Conservation (phyloP, 1,140 invertebrate genomes). For the Drosophila subobscura region DNA sequence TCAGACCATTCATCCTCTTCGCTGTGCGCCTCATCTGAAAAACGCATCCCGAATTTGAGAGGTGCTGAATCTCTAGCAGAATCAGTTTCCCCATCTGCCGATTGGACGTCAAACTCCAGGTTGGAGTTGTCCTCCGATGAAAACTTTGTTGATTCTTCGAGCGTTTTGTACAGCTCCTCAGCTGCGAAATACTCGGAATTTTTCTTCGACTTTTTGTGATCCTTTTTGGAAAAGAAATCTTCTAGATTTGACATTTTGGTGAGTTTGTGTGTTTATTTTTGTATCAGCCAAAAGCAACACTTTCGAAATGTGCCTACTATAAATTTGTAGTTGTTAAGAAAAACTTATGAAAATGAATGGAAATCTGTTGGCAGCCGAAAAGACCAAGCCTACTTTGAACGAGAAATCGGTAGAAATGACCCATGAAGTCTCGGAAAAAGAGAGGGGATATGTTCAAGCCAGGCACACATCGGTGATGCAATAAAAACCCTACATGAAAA, state of each 20-base stretch:
- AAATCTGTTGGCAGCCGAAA: too few species aligned
- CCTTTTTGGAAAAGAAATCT: constrained; percentile 73
- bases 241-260: constrained; percentile 58
- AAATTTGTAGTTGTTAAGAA: neutral
- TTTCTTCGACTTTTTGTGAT: constrained; percentile 61
- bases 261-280: neutral
- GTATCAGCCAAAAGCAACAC: constrained; percentile 13
- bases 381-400: too few species aligned
- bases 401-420: too few species aligned
- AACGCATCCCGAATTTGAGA: constrained; percentile 41
- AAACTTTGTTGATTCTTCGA: constrained; percentile 52
- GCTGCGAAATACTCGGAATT: constrained; percentile 59
- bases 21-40: constrained; percentile 18
- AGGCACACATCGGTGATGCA: too few species aligned
- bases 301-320: constrained; percentile 25
- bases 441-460: too few species aligned
- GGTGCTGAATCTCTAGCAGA: neutral
- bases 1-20: constrained; percentile 64
- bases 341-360: too few species aligned
- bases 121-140: constrained; percentile 4
- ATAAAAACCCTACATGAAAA: too few species aligned
- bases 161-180: constrained; percentile 66
- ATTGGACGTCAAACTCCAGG: too few species aligned
- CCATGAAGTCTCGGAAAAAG: too few species aligned
- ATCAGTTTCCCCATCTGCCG: neutral